Evolutionary conservation across 2,888 invertebrate genomes (phyloP).

Genomic region (Ametastegia equiseti): DNA sequence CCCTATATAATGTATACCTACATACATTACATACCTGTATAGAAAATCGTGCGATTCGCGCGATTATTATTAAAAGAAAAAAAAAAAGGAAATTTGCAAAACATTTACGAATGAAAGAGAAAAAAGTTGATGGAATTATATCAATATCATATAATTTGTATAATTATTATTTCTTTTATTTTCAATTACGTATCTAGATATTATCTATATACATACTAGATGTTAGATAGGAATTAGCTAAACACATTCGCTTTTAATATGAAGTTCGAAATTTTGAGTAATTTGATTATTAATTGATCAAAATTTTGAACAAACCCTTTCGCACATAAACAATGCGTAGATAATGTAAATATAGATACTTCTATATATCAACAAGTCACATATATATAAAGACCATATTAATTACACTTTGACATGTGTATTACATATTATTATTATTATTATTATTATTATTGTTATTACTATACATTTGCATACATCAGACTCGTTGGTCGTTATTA

Average conservation of each 20-base stretch:
- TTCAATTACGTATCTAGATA: conserved; percentile 34
- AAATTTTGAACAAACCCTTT: conserved; percentile 35
- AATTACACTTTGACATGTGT: conserved; percentile 37
- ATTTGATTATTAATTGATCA: conserved; percentile 7
- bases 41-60: conserved; percentile 13
- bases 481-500: conserved; percentile 45
- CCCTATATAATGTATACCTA: background rate
- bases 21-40: conserved; percentile 3
- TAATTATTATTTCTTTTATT: conserved; percentile 13
- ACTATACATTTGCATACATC: conserved; percentile 33
- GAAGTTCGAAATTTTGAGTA: conserved; percentile 39
- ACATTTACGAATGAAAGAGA: background rate
- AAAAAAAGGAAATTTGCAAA: background rate
- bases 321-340: conserved; percentile 32
- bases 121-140: conserved; percentile 27
- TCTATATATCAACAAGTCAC: conserved; percentile 10
- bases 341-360: conserved; percentile 12
- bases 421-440: too few species aligned
- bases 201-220: conserved; percentile 25
- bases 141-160: background rate
- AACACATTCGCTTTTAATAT: conserved; percentile 37
- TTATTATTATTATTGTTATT: too few species aligned
- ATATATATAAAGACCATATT: conserved; percentile 8
- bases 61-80: background rate
- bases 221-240: conserved; percentile 39